Evolutionary conservation across 35 echinoderm and acorn worm genomes (phyloP).

Genomic region (Ophiothrix spiculata): DNA sequence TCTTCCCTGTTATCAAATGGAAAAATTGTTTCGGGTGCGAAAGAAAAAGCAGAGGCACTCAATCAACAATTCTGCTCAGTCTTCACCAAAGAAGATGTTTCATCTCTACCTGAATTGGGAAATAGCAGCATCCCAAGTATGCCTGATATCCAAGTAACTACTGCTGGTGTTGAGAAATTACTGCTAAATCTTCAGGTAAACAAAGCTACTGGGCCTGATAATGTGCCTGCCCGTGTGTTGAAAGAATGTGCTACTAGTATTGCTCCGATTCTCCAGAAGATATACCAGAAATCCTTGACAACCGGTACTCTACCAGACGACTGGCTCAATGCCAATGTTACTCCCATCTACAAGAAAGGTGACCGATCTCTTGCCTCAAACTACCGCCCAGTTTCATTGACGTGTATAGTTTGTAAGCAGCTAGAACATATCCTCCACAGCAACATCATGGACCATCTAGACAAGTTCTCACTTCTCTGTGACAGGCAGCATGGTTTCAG

Average conservation of each 20-base stretch:
- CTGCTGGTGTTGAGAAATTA: not conserved
- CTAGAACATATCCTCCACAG: too few species aligned
- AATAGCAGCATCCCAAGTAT: not conserved
- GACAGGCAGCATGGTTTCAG: slow-evolving; percentile 56
- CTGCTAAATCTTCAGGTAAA: not conserved
- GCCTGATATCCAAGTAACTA: not conserved
- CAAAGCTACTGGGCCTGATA: not conserved
- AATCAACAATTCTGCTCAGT: slow-evolving; percentile 39
- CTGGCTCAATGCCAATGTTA: not conserved
- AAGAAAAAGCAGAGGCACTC: slow-evolving; percentile 29
- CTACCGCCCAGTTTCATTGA: not conserved
- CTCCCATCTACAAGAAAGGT: too few species aligned
- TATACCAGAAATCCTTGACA: too few species aligned
- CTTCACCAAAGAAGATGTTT: slow-evolving; percentile 23
- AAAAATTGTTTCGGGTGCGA: not conserved
- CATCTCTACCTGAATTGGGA: not conserved
- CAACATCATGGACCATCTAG: too few species aligned
- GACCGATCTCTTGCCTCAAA: not conserved
- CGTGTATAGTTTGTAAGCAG: not conserved
- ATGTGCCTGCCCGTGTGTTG: not conserved
- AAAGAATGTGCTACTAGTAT: not conserved
- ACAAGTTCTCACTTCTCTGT: too few species aligned
- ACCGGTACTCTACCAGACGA: not conserved
- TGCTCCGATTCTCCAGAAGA: too few species aligned
- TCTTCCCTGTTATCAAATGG: not conserved